Evolutionary conservation across 2,888 invertebrate species (phyloP), one percentile per base, ranked within the genome.

Genomic region (Hemaris fuciformis): DNA sequence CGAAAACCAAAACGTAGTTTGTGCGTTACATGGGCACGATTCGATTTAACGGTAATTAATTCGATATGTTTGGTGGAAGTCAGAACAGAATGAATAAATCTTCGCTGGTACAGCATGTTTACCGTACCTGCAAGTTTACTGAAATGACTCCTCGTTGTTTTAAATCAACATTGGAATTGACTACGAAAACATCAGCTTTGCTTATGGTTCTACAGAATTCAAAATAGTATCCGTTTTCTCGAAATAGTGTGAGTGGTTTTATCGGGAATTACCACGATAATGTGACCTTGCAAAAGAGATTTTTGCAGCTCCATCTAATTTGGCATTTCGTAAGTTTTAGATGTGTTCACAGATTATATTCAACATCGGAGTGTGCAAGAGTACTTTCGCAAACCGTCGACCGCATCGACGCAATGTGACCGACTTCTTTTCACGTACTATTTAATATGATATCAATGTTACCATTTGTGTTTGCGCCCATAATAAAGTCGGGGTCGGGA

Each of bases 371-470:
- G 53, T 53, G 62, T 64, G 71, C 67, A 74, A 69, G 62, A 66
- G 67, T 56, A 63, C 69, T 76, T 78, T 78, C 77, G 73, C 71
- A 77, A 78, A 71, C 66, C 65, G 66, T 59, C 66, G 59, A 66
- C 64, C 64, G 68, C 66, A 68, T 62, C 61, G 66, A 62, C 69
- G 75, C 76, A 76, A 77, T 69, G 63, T 70, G 75, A 67, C 76
- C 75, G 77, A 68, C 66, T 73, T 78, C 68, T 60, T 63, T 79
- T 74, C 75, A 78, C 74, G 74, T 79, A 65, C 75, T 71, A 72
- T 77, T 81, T 79, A 68, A 71, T 73, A 73, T 66, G 66, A 72
- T 73, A 76, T 74, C 74, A 74, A 72, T 48, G 53, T 60, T 60
- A 60, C 60, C 38, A 41, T 41, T 53, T 48, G 41, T 31, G 31